phyloP scores from a whole-genome alignment of 53 echinoderm and acorn worm genomes.

The Henricia sp. region DNA sequence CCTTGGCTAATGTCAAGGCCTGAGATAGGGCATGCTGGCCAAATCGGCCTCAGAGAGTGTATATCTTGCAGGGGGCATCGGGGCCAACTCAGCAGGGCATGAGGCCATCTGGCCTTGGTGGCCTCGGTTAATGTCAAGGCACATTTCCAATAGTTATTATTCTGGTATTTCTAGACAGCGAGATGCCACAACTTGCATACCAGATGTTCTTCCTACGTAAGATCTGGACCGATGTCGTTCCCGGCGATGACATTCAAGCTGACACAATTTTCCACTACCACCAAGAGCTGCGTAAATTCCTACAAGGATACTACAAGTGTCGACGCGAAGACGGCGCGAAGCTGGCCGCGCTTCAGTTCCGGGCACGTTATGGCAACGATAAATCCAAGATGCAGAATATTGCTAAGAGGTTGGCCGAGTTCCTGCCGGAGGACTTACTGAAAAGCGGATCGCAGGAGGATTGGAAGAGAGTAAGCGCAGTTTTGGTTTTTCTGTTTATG shows the following conservation, averaged over 20 bases:
- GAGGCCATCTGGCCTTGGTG: too few relatives aligned
- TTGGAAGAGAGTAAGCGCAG: constrained; percentile 89
- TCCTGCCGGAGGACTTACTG: constrained; percentile 75
- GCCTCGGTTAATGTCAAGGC: too few relatives aligned
- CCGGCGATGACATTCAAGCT: constrained; percentile 90
- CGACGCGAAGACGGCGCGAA: constrained; percentile 86
- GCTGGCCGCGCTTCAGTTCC: constrained; percentile 87
- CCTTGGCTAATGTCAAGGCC: too few relatives aligned
- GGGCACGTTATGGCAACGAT: constrained; percentile 81
- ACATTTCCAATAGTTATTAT: too few relatives aligned
- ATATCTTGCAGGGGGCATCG: too few relatives aligned
- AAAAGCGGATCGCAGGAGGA: constrained; percentile 76
- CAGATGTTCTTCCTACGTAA: constrained; percentile 96
- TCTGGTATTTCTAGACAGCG: background rate
- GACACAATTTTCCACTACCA: constrained; percentile 99
- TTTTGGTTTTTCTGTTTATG: too few relatives aligned
- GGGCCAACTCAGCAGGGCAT: too few relatives aligned
- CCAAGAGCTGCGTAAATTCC: constrained; percentile 92
- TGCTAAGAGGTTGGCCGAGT: constrained; percentile 66
- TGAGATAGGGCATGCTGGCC: too few relatives aligned
- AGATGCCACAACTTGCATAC: constrained; percentile 54
- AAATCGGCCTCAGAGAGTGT: too few relatives aligned
- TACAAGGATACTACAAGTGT: constrained; percentile 91
- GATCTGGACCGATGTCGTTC: constrained; percentile 96
- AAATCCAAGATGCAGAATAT: constrained; percentile 81